Percentiles rank a stretch among this genome's conserved stretches.
Evolutionary conservation across 2,797 vertebrate species (phyloP).

Genomic region (Macropodus opercularis): DNA sequence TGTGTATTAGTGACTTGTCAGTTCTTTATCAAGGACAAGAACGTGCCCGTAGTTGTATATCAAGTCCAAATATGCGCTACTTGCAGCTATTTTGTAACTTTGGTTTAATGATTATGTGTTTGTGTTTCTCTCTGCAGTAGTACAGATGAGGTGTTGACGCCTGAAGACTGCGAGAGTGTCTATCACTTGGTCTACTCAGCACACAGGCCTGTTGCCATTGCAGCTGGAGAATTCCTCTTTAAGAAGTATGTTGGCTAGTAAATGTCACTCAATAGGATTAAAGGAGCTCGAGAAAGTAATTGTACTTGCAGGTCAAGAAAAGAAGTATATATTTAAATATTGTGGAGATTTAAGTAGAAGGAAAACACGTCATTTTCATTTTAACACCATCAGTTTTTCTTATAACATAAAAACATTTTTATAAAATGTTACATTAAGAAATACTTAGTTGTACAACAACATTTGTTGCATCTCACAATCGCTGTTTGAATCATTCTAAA

Average conservation of each 20-base stretch:
- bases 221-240: constrained; percentile 97
- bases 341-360: not conserved
- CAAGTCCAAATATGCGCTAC: not conserved
- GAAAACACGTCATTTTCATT: too few relatives aligned
- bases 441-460: too few relatives aligned
- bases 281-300: not conserved
- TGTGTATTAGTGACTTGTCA: not conserved
- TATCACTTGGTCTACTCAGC: constrained; percentile 99
- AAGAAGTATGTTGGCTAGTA: constrained; percentile 88
- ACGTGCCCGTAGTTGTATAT: not conserved
- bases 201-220: constrained; percentile 95
- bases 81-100: not conserved
- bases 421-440: too few relatives aligned
- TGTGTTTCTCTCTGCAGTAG: constrained; percentile 84
- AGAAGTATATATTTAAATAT: not conserved
- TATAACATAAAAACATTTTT: too few relatives aligned
- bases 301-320: not conserved
- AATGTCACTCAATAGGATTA: not conserved
- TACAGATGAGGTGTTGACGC: constrained; percentile 96
- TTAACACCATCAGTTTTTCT: too few relatives aligned
- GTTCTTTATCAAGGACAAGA: not conserved
- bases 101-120: constrained; percentile 18
- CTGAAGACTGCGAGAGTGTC: constrained; percentile 99
- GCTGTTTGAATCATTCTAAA: too few relatives aligned
- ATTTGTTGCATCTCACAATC: too few relatives aligned